Percentiles rank a stretch among this genome's conserved stretches.
Evolutionary conservation across 2,113 vertebrate genomes (phyloP).

Genomic region (Catagonus wagneri): DNA sequence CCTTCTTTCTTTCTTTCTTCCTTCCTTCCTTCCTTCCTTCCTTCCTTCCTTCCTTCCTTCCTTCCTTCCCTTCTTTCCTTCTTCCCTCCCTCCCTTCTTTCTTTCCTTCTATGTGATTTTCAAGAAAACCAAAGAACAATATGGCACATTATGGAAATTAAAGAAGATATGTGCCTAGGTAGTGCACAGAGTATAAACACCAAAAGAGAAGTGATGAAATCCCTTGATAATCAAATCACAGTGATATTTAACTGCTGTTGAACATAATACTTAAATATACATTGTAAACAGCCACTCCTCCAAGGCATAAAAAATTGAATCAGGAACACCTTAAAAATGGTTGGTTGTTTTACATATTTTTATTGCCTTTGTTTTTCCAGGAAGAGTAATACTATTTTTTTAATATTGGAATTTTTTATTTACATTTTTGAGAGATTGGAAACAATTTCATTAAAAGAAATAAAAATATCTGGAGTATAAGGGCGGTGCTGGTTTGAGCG

Average conservation of each 20-base stretch:
- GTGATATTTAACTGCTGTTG: background rate
- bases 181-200: background rate
- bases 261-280: background rate
- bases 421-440: conserved; percentile 23
- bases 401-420: background rate
- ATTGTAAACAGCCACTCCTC: background rate
- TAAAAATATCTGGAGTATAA: background rate
- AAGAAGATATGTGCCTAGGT: background rate
- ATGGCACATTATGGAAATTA: background rate
- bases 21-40: too few species aligned
- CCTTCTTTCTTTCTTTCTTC: too few species aligned
- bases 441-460: conserved; percentile 43
- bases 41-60: too few species aligned
- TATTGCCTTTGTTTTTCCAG: background rate
- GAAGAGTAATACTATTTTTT: background rate
- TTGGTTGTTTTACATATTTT: background rate
- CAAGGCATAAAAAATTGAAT: background rate
- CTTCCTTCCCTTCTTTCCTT: background rate
- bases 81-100: too few species aligned
- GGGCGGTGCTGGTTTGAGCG: background rate
- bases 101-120: background rate
- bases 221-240: background rate
- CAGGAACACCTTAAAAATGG: background rate
- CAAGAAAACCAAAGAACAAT: background rate
- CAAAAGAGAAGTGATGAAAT: background rate